A percentile compares a stretch with the other conserved stretches of the same genome.
phyloP scores from a whole-genome alignment of 64 coral and sea anemone species.

The Montipora efflorescens region DNA sequence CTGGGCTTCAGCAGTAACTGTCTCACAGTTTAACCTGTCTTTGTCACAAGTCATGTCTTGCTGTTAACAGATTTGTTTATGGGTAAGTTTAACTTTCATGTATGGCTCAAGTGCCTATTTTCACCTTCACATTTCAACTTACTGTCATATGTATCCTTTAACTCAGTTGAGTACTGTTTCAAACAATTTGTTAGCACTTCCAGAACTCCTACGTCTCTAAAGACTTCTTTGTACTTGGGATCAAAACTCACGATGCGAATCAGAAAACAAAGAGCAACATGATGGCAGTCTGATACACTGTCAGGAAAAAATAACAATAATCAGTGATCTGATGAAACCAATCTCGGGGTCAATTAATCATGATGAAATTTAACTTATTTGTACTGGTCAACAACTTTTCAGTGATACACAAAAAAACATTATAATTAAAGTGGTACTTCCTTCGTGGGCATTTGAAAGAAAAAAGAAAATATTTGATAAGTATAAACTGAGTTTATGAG shows the following conservation, averaged over 20 bases:
- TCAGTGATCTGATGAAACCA: not conserved
- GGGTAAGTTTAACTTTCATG: too few species aligned
- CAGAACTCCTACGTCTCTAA: conserved; percentile 92
- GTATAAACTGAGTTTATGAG: too few species aligned
- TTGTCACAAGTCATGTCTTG: too few species aligned
- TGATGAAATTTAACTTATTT: not conserved
- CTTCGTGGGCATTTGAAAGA: too few species aligned
- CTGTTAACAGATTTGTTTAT: too few species aligned
- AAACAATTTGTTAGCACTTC: conserved; percentile 93
- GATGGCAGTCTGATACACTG: conserved; percentile 83
- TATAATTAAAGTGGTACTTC: too few species aligned
- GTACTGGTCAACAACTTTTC: too few species aligned
- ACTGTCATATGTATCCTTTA: conserved; percentile 73
- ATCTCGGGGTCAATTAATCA: not conserved
- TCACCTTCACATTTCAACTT: not conserved
- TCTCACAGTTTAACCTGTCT: too few species aligned
- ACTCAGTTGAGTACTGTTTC: conserved; percentile 71
- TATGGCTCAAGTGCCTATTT: too few species aligned
- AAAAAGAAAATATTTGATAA: too few species aligned
- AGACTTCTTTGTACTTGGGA: conserved; percentile 92
- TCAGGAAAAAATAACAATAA: not conserved
- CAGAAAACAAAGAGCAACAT: conserved; percentile 86
- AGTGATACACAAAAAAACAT: too few species aligned
- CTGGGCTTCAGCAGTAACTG: too few species aligned
- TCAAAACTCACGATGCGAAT: conserved; percentile 91